These are phyloP conservation scores for Oceanodroma tethys DNA, from an alignment of 2,113 vertebrate genomes.

Conservation along the genomic window DNA sequence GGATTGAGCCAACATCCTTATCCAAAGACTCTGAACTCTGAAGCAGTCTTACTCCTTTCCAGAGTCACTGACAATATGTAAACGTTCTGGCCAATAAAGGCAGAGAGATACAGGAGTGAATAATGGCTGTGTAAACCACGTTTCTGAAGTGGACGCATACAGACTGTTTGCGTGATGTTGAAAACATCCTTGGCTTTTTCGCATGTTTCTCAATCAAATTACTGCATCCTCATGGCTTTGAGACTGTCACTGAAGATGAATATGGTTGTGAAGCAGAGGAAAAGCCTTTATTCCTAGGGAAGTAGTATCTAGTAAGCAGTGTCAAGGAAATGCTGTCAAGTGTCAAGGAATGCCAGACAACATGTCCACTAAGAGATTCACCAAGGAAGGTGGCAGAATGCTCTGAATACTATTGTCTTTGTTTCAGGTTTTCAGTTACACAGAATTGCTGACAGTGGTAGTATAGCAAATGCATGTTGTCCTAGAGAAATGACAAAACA, in stretches of 20 bases:
- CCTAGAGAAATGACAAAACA: not conserved
- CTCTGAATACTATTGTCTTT: not conserved
- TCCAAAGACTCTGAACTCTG: not conserved
- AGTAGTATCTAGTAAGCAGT: conserved; percentile 68
- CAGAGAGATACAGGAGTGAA: not conserved
- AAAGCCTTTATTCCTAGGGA: conserved; percentile 57
- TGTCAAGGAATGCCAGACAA: not conserved
- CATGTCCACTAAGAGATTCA: not conserved
- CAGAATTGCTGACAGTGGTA: not conserved
- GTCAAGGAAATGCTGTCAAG: conserved; percentile 58
- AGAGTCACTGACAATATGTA: not conserved
- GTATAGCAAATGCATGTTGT: not conserved
- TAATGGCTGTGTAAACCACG: not conserved
- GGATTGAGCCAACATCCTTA: not conserved
- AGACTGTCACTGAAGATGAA: not conserved
- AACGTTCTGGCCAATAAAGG: not conserved
- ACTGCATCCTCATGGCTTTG: not conserved
- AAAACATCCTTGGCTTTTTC: not conserved
- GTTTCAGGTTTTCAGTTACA: not conserved
- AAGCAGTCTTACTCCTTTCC: not conserved
- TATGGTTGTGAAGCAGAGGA: not conserved
- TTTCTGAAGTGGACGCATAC: not conserved
- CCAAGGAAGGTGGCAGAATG: not conserved
- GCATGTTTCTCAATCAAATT: not conserved
- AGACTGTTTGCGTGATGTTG: not conserved